Evolutionary conservation across 92 coral and sea anemone genomes (phyloP), one percentile per base, ranked within the genome.

Genomic region (Isaurus tuberculatus): DNA sequence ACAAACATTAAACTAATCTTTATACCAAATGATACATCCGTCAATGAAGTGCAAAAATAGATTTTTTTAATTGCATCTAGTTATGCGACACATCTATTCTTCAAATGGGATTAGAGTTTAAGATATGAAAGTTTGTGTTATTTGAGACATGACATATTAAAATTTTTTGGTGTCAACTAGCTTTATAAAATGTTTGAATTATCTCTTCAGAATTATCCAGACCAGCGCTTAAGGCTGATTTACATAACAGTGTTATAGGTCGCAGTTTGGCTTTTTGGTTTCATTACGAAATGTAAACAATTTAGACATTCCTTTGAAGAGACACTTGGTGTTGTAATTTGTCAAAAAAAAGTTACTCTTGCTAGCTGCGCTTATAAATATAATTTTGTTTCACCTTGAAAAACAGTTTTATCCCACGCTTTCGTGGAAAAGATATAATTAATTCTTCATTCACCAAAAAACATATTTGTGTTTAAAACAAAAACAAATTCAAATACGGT

Each of bases 221-320:
- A 32, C 17, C 81, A 49, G 23, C 25, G 68, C 42, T 75, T 51
- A 30, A 22, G 81, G 25, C n/a, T 60, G 19, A 57, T 77, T 55
- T 57, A 36, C 82, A 77, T 77, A 58, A 77, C 58, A 77, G 16
- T 57, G 23, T 33, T 22, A 30, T 57, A 26, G 15, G 23, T 44
- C 27, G 58, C 22, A 77, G 70, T 32, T 77, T 46, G 33, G 82
- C 53, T 77, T 75, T 32, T 30, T 40, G 33, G 32, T 72, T 81
- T 8, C 80, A 69, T 89, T 42, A 65, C 65, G 92, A 72, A 93
- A 87, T 91, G 98, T 91, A 85, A 93, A 93, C 98, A 93, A 84
- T 71, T 53, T 80, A 31, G 19, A 44, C 69, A 44, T 77, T 77
- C 68, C 82, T 58, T 55, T 57, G 70, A 37, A 58, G 53, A 36